Evolutionary conservation across 2,888 invertebrate genomes (phyloP).

Genomic region (Elgonia sp.): DNA sequence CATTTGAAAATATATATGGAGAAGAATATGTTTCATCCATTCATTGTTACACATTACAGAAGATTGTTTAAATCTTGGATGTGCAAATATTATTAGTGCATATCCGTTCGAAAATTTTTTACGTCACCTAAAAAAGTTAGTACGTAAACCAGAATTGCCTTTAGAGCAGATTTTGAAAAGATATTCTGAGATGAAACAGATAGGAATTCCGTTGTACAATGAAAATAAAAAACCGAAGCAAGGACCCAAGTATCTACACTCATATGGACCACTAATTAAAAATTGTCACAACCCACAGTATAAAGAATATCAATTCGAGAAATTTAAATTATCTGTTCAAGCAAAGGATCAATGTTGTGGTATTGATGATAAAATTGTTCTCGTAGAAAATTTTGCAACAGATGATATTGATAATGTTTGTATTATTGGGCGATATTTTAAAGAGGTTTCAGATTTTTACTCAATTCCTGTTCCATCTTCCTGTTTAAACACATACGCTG

Average conservation of each 20-base stretch:
- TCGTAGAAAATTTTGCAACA: slow-evolving; percentile 41
- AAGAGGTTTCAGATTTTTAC: slow-evolving; percentile 25
- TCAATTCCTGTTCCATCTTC: slow-evolving; percentile 36
- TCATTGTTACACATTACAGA: slow-evolving; percentile 27
- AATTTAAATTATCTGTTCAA: slow-evolving; percentile 7
- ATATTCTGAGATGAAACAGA: slow-evolving; percentile 25
- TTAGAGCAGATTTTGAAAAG: slow-evolving; percentile 42
- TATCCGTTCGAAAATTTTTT: slow-evolving; percentile 54
- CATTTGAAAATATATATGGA: slow-evolving; percentile 9
- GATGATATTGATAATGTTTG: slow-evolving; percentile 32
- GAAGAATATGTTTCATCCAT: slow-evolving; percentile 46
- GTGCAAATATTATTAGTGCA: slow-evolving; percentile 27
- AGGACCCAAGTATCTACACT: slow-evolving; percentile 27
- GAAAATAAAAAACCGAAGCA: neutral
- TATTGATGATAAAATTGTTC: slow-evolving; percentile 28
- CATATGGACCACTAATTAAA: slow-evolving; percentile 11
- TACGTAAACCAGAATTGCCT: slow-evolving; percentile 50
- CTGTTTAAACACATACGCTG: neutral
- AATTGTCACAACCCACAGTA: slow-evolving; percentile 22
- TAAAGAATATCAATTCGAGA: slow-evolving; percentile 17
- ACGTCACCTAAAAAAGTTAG: slow-evolving; percentile 34
- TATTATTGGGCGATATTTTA: slow-evolving; percentile 46
- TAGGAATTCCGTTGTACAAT: slow-evolving; percentile 21
- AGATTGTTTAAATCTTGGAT: slow-evolving; percentile 26
- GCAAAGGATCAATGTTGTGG: slow-evolving; percentile 16